These are phyloP conservation scores for Eupithecia dodoneata DNA, from an alignment of 2,888 invertebrate genomes.

Conservation along the genomic window DNA sequence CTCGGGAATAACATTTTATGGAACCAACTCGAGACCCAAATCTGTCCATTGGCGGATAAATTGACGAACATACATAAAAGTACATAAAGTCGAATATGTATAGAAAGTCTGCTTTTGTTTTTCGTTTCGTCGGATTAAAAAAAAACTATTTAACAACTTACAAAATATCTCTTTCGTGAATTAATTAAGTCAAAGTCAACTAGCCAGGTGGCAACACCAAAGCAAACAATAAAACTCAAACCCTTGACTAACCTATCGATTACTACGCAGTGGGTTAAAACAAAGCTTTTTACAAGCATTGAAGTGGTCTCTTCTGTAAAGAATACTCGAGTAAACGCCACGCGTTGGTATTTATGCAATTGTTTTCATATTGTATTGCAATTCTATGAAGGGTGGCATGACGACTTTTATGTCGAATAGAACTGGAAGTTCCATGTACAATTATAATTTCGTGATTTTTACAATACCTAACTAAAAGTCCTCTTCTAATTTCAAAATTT, in stretches of 20 bases:
- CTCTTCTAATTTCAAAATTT: too few relatives aligned
- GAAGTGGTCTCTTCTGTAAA: conserved; percentile 28
- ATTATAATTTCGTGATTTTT: not conserved
- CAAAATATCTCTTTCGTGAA: too few relatives aligned
- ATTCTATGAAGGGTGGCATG: conserved; percentile 20
- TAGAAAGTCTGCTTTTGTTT: too few relatives aligned
- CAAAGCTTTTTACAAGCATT: conserved; percentile 36
- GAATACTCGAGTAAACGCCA: conserved; percentile 39
- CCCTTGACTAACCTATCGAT: conserved; percentile 51
- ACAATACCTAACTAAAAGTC: too few relatives aligned
- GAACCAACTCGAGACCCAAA: too few relatives aligned
- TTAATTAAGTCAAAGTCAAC: too few relatives aligned
- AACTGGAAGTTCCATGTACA: not conserved
- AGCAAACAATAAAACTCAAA: conserved; percentile 26
- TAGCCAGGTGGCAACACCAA: conserved; percentile 32
- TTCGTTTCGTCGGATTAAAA: too few relatives aligned
- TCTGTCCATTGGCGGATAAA: too few relatives aligned
- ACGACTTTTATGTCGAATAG: not conserved
- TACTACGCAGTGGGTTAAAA: conserved; percentile 41
- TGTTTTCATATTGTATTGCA: conserved; percentile 20
- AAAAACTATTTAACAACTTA: too few relatives aligned
- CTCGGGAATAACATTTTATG: too few relatives aligned
- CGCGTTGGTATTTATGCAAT: conserved; percentile 24
- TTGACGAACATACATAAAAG: too few relatives aligned
- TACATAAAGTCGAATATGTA: too few relatives aligned